Conservation (phyloP, 2,797 vertebrate genomes). For the Melanotaenia parkinsoni region DNA sequence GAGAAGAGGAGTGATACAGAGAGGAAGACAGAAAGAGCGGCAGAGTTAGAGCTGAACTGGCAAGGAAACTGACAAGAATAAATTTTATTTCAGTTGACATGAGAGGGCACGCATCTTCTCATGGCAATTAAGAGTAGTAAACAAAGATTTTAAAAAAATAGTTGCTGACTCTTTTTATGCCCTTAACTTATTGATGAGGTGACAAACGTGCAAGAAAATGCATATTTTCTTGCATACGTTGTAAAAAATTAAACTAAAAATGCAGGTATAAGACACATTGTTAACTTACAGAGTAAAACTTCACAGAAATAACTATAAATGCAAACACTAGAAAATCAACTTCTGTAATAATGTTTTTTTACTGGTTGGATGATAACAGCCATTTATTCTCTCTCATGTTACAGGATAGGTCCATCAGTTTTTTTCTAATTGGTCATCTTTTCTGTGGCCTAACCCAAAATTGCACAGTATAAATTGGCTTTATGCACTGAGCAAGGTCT, state of each 20-base stretch:
- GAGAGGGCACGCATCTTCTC: not conserved
- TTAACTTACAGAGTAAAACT: slow-evolving; percentile 3
- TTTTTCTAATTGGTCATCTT: not conserved
- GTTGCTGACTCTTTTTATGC: not conserved
- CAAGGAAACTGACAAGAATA: slow-evolving; percentile 17
- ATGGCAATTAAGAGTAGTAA: too few relatives aligned
- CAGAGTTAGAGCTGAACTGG: slow-evolving; percentile 27
- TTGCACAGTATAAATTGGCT: not conserved
- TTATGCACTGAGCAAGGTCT: not conserved
- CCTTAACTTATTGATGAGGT: too few relatives aligned
- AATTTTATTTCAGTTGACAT: slow-evolving; percentile 3
- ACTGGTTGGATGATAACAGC: not conserved
- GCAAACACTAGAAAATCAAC: not conserved
- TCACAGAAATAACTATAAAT: not conserved
- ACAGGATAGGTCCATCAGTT: too few relatives aligned
- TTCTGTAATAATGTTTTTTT: not conserved
- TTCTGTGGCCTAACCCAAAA: not conserved
- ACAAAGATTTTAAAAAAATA: not conserved
- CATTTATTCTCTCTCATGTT: not conserved
- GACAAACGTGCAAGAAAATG: too few relatives aligned
- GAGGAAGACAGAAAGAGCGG: slow-evolving; percentile 38
- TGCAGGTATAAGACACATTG: not conserved
- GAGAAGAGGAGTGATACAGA: slow-evolving; percentile 55
- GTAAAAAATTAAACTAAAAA: not conserved
- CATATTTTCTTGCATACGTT: too few relatives aligned